phyloP scores from a whole-genome alignment of 2,113 vertebrate genomes.

The Saccopteryx bilineata region DNA sequence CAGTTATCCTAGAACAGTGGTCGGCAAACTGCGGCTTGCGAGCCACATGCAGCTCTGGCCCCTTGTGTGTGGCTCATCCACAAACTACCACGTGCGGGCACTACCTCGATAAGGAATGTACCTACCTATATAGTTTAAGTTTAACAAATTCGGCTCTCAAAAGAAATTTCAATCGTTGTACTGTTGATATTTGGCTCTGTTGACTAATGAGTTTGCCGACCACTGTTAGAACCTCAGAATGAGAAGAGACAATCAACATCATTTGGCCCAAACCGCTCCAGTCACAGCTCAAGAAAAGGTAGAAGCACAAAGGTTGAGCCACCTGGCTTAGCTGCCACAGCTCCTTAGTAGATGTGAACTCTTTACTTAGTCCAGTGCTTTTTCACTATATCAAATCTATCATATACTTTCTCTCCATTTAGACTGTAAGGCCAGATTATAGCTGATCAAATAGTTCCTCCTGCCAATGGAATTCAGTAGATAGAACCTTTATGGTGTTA shows the following conservation, averaged over 20 bases:
- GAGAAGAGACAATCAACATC: not conserved
- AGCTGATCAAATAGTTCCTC: not conserved
- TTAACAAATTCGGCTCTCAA: no score
- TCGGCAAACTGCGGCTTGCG: no score
- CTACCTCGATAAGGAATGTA: no score
- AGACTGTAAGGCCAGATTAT: slow-evolving; percentile 13
- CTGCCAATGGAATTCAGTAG: not conserved
- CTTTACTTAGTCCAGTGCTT: not conserved
- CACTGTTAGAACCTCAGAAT: not conserved
- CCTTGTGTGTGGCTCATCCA: no score
- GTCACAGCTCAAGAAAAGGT: not conserved
- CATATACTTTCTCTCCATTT: not conserved
- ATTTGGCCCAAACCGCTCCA: not conserved
- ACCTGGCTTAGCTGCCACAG: not conserved
- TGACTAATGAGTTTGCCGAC: no score
- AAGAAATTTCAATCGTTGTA: no score
- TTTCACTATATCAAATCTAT: slow-evolving; percentile 14
- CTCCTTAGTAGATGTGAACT: not conserved
- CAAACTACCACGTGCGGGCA: no score
- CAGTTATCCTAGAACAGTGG: not conserved
- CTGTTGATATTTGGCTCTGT: no score
- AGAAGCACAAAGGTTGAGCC: not conserved
- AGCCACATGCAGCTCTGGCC: no score
- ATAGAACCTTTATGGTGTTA: not conserved
- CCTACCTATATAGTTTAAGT: no score